Evolutionary conservation across 2,888 invertebrate species (phyloP).

Genomic region (Tolmerus cingulatus): DNA sequence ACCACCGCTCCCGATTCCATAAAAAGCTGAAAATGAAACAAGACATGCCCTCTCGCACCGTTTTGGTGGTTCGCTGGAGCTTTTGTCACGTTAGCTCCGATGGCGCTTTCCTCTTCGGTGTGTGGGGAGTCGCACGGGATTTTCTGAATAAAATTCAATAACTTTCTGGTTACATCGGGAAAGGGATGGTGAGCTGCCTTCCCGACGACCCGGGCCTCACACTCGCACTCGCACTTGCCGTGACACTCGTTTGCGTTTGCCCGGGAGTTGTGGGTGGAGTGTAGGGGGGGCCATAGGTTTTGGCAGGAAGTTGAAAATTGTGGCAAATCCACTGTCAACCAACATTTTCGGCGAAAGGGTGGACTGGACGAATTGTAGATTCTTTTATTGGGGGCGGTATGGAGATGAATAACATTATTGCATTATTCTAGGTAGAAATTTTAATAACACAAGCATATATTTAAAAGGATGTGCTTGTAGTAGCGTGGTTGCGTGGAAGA

Average conservation of each 20-base stretch:
- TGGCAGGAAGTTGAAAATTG: not conserved
- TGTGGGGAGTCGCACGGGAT: not conserved
- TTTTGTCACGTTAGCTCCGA: not conserved
- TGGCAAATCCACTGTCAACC: not conserved
- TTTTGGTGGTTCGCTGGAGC: constrained; percentile 11
- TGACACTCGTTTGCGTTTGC: not conserved
- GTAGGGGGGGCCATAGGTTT: not conserved
- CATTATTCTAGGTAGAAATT: too few species aligned
- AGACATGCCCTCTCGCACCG: constrained; percentile 31
- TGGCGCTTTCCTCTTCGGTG: not conserved
- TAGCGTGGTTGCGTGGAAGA: too few species aligned
- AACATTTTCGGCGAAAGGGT: not conserved
- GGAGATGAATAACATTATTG: too few species aligned
- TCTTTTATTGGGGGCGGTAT: not conserved
- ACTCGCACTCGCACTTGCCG: not conserved
- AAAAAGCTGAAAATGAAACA: constrained; percentile 9
- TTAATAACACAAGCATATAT: too few species aligned
- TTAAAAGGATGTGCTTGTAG: too few species aligned
- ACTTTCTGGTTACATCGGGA: constrained; percentile 16
- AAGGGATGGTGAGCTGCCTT: not conserved
- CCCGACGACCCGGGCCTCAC: not conserved
- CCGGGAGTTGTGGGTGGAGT: not conserved
- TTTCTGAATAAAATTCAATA: constrained; percentile 34
- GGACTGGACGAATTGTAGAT: not conserved
- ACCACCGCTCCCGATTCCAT: constrained; percentile 26